Conservation (phyloP, 2,113 vertebrate genomes). For the Myotis yumanensis region DNA sequence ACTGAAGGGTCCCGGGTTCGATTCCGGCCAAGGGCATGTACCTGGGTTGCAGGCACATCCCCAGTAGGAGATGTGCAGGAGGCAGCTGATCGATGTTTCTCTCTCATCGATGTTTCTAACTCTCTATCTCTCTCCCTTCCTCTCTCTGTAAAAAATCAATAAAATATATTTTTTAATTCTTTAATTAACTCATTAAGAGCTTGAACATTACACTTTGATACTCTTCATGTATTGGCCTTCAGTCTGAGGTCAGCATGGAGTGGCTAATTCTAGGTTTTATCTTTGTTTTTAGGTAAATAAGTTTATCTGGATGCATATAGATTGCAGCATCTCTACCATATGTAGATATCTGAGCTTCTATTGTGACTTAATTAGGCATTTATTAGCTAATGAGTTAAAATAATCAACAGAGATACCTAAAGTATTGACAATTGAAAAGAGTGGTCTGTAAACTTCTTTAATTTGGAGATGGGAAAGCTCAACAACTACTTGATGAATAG, state of each 20-base stretch:
- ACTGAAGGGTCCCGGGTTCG: no score
- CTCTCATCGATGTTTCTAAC: no score
- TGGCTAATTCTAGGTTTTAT: background rate
- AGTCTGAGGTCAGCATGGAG: background rate
- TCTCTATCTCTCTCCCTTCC: no score
- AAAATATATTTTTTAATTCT: no score
- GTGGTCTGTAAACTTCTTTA: background rate
- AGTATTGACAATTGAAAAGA: background rate
- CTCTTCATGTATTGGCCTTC: background rate
- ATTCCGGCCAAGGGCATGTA: no score
- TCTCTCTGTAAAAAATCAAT: no score
- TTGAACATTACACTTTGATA: background rate
- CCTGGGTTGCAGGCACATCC: no score
- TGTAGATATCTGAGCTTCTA: background rate
- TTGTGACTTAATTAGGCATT: background rate
- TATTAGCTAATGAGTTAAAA: background rate
- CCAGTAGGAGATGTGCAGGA: no score
- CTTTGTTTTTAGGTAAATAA: background rate
- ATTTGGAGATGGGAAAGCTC: background rate
- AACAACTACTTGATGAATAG: background rate
- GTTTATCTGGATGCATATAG: background rate
- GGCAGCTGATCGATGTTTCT: no score
- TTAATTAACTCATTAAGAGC: background rate
- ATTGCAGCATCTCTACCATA: background rate
- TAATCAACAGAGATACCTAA: background rate